Base-by-base conservation (phyloP, 2,797 vertebrate species). In the Erethizon dorsatum region DNA sequence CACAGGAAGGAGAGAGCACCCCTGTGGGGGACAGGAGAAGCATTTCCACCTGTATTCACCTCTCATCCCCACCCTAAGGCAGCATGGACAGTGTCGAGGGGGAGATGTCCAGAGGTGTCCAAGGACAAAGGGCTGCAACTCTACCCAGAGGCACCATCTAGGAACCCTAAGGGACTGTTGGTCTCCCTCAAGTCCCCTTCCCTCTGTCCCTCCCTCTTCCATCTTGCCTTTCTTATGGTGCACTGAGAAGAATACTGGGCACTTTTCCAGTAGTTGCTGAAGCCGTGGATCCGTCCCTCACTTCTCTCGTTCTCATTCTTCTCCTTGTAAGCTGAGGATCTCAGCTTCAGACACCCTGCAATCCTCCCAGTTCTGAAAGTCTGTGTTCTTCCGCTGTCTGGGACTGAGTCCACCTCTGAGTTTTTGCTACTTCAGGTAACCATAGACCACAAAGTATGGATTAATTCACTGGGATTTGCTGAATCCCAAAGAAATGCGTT, bases 11-110 rank as follows among this genome's bases (percentile, higher is more conserved):
- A 6, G 47, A 1, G 17, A 65, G 37, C 26, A 26, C 6, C 6
- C 14, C 18, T 61, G 41, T 5, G 0, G 1, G 37, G n/a, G 11
- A 24, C 24, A n/a, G 0, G 2, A 75, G 18, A 13, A 10, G 57
- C 17, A 13, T 63, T 80, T 33, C 31, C 26, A 37, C 37, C 59
- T 45, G 3, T 26, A 18, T 41, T 59, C 1, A 28, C 18, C 54
- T 5, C 1, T 18, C 47, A 9, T 73, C 54, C 75, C 28, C 24
- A 24, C 75, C 59, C 69, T 3, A 2, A 24, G 33, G 50, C 20
- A 41, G 26, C 18, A 0, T 20, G 41, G 54, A 50, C 45, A 41
- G 14, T 14, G 28, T 61, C 78, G 73, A 28, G 18, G 14, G 18
- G 12, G 69, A 78, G 15, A 93, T 54, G 18, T 86, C 61, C 59